phyloP scores from a whole-genome alignment of 2,113 vertebrate species.

The Pelobates fuscus region DNA sequence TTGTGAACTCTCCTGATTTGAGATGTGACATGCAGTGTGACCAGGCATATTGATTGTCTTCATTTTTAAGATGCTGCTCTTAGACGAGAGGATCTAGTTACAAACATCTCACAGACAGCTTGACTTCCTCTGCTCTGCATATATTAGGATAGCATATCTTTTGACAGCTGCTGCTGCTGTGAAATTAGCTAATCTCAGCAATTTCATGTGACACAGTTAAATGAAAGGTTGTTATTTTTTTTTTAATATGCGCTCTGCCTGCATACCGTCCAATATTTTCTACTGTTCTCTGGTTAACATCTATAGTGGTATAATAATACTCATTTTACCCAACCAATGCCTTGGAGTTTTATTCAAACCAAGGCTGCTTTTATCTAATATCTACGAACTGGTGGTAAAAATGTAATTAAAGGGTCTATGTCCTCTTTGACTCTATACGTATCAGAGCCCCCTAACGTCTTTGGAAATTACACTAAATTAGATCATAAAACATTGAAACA shows the following conservation, averaged over 20 bases:
- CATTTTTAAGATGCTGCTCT: constrained; percentile 23
- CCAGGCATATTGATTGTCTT: constrained; percentile 2
- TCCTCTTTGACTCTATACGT: too few relatives aligned
- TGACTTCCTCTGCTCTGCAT: background rate
- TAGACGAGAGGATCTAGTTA: background rate
- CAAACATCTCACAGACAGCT: background rate
- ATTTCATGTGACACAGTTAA: background rate
- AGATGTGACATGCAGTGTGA: background rate
- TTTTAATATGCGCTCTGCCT: too few relatives aligned
- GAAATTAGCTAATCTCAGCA: background rate
- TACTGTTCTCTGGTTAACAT: background rate
- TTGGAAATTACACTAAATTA: too few relatives aligned
- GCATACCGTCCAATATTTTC: background rate
- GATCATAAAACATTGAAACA: too few relatives aligned
- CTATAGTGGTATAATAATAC: background rate
- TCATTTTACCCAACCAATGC: too few relatives aligned
- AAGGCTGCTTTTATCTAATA: too few relatives aligned
- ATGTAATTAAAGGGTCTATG: too few relatives aligned
- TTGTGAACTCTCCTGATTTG: background rate
- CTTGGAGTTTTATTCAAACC: too few relatives aligned
- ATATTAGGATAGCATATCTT: constrained; percentile 3
- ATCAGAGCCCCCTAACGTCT: too few relatives aligned
- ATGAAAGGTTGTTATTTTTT: background rate
- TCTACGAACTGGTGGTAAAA: too few relatives aligned
- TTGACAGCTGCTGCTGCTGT: background rate